Base-by-base conservation (phyloP, 2,888 invertebrate species). In the Lithophane leautieri region DNA sequence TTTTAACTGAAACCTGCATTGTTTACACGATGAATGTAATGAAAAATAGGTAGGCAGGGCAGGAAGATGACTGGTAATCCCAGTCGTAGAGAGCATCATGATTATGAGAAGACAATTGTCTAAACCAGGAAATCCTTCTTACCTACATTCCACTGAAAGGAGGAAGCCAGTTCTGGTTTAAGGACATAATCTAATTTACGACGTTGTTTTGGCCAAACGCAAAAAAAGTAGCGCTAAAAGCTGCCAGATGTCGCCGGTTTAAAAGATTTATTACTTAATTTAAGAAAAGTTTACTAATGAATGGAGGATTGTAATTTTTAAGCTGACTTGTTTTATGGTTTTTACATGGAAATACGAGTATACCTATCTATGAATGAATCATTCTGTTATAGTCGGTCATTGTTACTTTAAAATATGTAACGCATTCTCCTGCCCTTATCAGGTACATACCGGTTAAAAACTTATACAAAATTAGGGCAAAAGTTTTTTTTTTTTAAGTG, bases 151-250 rank as follows among this genome's bases (percentile, higher is more conserved):
- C 52, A 16, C 22, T 52, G 2, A 61, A 75, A 47, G 14, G 22
- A n/a, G 54, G 16, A 73, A 28, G 34, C 47, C 22, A 44, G 61
- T 58, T 42, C 62, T 54, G 66, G 69, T 75, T 77, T 73, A 82
- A 79, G 73, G 78, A 62, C 25, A 40, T 1, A 22, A 67, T 52
- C 40, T 76, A 69, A 85, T 79, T 85, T 79, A 85, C 52, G 76
- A 79, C 25, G 34, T 85, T 85, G 78, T 85, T 85, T 82, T 76
- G 73, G 50, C 42, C 12, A 73, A 73, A 70, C 40, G 14, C 9
- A 25, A 79, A 82, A 77, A 78, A 82, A 76, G 58, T 68, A 50
- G 4, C 28, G 34, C 61, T 34, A 42, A 12, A 69, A 52, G 6
- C 22, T 25, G 60, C 66, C 79, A 84, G 76, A 84, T 80, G 74